Evolutionary conservation across 2,888 invertebrate species (phyloP).

Genomic region (Synergus gifuensis): DNA sequence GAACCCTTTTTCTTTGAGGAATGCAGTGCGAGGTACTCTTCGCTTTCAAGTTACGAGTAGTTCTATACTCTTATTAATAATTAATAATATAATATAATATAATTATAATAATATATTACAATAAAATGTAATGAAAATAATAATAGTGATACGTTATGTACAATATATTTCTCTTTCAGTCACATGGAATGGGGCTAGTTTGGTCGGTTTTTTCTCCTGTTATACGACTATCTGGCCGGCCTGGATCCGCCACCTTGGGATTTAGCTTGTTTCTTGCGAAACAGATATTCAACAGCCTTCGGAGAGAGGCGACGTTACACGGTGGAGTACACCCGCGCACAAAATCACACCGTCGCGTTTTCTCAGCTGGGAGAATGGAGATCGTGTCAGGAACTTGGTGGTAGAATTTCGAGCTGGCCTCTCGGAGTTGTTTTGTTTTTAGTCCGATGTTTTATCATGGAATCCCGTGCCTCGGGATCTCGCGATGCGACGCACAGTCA

Average conservation of each 20-base stretch:
- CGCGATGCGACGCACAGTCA: constrained; percentile 6
- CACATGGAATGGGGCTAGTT: constrained; percentile 40
- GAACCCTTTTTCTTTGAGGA: constrained; percentile 13
- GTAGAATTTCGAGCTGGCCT: neutral
- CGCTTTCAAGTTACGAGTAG: neutral
- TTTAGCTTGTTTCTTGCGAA: constrained; percentile 33
- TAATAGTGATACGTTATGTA: constrained; percentile 4
- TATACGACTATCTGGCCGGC: constrained; percentile 24
- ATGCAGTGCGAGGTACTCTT: constrained; percentile 30
- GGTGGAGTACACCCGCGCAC: constrained; percentile 34
- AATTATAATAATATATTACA: constrained; percentile 19
- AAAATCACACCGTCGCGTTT: constrained; percentile 23
- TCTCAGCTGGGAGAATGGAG: constrained; percentile 15
- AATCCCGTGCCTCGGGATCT: neutral
- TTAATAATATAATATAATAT: constrained; percentile 6
- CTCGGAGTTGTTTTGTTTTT: neutral
- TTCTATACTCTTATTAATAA: neutral
- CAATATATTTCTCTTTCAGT: neutral
- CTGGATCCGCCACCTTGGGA: constrained; percentile 30
- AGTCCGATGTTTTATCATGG: neutral
- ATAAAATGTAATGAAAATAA: constrained; percentile 9
- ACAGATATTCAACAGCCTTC: constrained; percentile 27
- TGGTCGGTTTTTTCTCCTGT: constrained; percentile 21
- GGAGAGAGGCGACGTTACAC: constrained; percentile 22
- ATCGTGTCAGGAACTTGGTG: constrained; percentile 19